These are phyloP conservation scores for Epinotia ramella DNA, from an alignment of 2,888 invertebrate species.

Conservation along the genomic window DNA sequence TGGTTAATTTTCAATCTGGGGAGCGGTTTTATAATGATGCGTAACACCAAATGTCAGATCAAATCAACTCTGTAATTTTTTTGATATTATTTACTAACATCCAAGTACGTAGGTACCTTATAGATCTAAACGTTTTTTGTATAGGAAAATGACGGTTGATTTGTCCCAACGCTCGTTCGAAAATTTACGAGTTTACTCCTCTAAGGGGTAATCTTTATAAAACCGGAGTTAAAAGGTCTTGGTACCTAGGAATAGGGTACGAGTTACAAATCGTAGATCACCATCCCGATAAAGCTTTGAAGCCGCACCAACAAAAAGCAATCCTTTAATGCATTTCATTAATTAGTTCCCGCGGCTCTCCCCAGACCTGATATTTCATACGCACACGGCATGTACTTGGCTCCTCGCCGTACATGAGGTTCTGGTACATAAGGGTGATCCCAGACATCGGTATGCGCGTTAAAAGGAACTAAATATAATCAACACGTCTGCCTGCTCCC, in stretches of 20 bases:
- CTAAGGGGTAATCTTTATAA: too few relatives aligned
- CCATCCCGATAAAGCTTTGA: neutral
- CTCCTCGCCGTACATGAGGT: slow-evolving; percentile 16
- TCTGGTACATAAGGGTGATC: slow-evolving; percentile 41
- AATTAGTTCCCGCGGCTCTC: slow-evolving; percentile 22
- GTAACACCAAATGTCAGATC: too few relatives aligned
- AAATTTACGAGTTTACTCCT: neutral
- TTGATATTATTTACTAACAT: too few relatives aligned
- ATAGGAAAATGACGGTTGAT: neutral
- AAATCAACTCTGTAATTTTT: too few relatives aligned
- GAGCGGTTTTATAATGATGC: too few relatives aligned
- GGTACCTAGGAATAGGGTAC: neutral
- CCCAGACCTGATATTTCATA: slow-evolving; percentile 34
- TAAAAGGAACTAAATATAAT: slow-evolving; percentile 45
- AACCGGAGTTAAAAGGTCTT: too few relatives aligned
- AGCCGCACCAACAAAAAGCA: slow-evolving; percentile 23
- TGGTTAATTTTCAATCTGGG: too few relatives aligned
- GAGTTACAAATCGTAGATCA: slow-evolving; percentile 8
- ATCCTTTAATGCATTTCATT: slow-evolving; percentile 41
- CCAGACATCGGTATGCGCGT: slow-evolving; percentile 33
- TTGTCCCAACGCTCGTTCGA: neutral
- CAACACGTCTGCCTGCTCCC: slow-evolving; percentile 38
- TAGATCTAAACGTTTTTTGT: neutral
- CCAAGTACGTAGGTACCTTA: too few relatives aligned
- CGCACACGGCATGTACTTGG: slow-evolving; percentile 5